Evolutionary conservation across 1,140 invertebrate species (phyloP), one percentile per base, ranked within the genome.

Genomic region (Trypoxylus dichotomus): DNA sequence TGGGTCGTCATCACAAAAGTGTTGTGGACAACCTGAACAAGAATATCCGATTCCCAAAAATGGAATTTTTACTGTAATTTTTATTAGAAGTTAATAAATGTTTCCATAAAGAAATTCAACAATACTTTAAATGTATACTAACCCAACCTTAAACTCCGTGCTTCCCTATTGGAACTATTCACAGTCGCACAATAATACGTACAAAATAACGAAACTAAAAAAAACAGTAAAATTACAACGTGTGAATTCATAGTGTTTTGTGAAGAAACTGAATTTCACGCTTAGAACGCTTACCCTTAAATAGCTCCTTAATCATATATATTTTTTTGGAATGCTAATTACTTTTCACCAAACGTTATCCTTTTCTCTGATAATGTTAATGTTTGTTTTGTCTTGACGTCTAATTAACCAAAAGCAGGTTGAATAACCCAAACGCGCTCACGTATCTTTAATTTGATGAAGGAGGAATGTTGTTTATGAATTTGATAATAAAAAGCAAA

Each of bases 1-100:
- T n/a, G 88, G 88, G 82, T 91, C 90, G 68, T 90, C 88, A 79
- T 90, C 88, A 80, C 90, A 91, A 60, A 85, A 86, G 73, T 86
- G 84, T 1, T 83, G 83, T 0, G 90, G 90, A 81, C 90, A 91
- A 3, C 88, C 89, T 76, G 87, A 88, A 78, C 89, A 90, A 77
- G 80, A 82, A 32, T 87, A 77, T 7, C 88, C 88, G 0, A 88
- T 79, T 27, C 88, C 88, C 13, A 89, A 81, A 83, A 87, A 88
- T 6, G 68, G 68, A 19, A 71, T 71, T 71, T 71, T 27, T 21
- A 71, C 29, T 71, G 68, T 24, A 71, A 71, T 71, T 24, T 27
- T 2, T 37, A 37, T 7, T 5, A 7, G 10, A 37, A 37, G 10
- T 37, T 11, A 58, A 58, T 1, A n/a, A 2, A 13, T 0, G 15